Conservation (phyloP, 2,113 vertebrate genomes). For the Jacana jacana region DNA sequence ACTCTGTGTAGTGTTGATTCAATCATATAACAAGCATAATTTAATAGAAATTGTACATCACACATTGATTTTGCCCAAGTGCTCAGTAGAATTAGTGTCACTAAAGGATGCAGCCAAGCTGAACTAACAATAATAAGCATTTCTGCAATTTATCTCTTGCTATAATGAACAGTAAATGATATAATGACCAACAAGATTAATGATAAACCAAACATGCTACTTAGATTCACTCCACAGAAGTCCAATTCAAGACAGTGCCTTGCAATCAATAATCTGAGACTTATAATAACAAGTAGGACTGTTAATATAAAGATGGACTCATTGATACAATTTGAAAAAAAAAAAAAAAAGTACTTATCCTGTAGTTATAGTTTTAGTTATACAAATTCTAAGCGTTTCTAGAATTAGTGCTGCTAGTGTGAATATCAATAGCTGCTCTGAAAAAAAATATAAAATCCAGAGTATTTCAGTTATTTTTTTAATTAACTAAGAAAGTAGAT, state of each 20-base stretch:
- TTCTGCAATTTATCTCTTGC: slow-evolving; percentile 75
- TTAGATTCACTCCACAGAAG: slow-evolving; percentile 58
- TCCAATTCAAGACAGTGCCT: slow-evolving; percentile 24
- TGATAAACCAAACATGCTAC: slow-evolving; percentile 71
- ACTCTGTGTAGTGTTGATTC: slow-evolving; percentile 70
- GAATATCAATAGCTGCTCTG: neutral
- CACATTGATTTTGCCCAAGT: slow-evolving; percentile 77
- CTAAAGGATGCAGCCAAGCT: slow-evolving; percentile 72
- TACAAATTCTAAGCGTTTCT: neutral
- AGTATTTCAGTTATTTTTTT: neutral
- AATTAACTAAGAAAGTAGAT: neutral
- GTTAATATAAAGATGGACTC: neutral
- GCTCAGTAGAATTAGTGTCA: slow-evolving; percentile 73
- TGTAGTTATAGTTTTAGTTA: neutral
- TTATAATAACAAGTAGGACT: neutral
- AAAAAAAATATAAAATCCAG: neutral
- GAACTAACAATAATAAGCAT: slow-evolving; percentile 76
- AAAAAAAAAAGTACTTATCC: neutral
- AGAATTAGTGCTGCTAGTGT: neutral
- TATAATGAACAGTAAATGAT: slow-evolving; percentile 75
- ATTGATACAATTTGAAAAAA: neutral
- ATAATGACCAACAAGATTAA: slow-evolving; percentile 77
- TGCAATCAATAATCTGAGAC: slow-evolving; percentile 48
- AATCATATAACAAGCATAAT: slow-evolving; percentile 77
- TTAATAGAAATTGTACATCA: slow-evolving; percentile 75